phyloP scores from a whole-genome alignment of 2,888 invertebrate genomes.

The Ornithoptera priamus region DNA sequence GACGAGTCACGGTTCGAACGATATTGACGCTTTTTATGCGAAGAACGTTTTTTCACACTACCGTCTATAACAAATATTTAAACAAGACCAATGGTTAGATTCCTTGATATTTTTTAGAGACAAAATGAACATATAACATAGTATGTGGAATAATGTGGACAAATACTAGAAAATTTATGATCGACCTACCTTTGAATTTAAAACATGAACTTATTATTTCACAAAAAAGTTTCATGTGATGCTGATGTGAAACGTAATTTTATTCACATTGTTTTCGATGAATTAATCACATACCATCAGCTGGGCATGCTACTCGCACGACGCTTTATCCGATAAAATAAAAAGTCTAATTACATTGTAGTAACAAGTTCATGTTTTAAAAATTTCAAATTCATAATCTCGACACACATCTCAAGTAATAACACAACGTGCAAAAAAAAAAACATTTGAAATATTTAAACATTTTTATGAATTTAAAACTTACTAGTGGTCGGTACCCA shows the following conservation, averaged over 20 bases:
- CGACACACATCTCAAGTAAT: constrained; percentile 1
- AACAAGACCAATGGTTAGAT: constrained; percentile 7
- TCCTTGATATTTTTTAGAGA: background rate
- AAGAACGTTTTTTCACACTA: constrained; percentile 87
- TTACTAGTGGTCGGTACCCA: constrained; percentile 29
- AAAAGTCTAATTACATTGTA: background rate
- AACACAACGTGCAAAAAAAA: background rate
- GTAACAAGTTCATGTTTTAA: constrained; percentile 5
- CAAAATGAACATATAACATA: background rate
- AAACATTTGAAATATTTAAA: constrained; percentile 16
- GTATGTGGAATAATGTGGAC: background rate
- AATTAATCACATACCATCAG: too few species aligned
- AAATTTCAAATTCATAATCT: background rate
- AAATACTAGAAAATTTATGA: background rate
- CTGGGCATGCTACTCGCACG: too few species aligned
- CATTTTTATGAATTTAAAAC: constrained; percentile 24
- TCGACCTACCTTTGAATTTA: background rate
- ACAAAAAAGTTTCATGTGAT: too few species aligned
- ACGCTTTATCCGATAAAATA: too few species aligned
- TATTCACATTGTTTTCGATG: too few species aligned
- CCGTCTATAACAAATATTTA: constrained; percentile 48
- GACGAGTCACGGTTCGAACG: constrained; percentile 91
- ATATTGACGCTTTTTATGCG: constrained; percentile 93
- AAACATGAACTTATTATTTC: background rate
- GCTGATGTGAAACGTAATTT: too few species aligned